Conservation (phyloP, 53 echinoderm and acorn worm species). For the Mesocentrotus franciscanus region DNA sequence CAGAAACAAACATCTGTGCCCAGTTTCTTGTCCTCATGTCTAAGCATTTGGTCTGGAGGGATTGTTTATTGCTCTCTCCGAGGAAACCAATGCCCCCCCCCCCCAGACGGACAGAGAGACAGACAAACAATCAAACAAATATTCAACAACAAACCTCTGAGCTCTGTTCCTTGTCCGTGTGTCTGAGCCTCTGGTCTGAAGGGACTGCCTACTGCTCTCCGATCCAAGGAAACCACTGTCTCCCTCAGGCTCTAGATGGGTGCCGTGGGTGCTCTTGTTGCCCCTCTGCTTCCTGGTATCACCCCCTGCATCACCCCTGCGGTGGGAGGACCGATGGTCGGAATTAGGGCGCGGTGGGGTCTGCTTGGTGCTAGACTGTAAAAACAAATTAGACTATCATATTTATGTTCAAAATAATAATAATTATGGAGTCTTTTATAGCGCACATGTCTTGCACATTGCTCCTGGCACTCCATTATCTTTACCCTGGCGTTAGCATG, state of each 20-base stretch:
- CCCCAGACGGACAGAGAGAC: too few relatives aligned
- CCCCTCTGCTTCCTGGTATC: conserved; percentile 18
- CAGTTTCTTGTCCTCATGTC: conserved; percentile 40
- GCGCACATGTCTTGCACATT: too few relatives aligned
- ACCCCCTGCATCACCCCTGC: conserved; percentile 34
- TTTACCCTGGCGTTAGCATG: too few relatives aligned
- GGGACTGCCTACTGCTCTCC: conserved; percentile 97
- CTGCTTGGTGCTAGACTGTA: conserved; percentile 35
- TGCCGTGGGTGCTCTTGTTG: not conserved
- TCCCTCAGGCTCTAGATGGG: conserved; percentile 69
- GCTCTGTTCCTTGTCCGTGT: conserved; percentile 56
- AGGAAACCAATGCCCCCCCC: too few relatives aligned
- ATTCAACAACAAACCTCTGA: not conserved
- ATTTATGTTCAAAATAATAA: too few relatives aligned
- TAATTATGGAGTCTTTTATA: too few relatives aligned
- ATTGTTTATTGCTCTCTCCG: conserved; percentile 87
- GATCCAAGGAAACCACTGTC: conserved; percentile 98
- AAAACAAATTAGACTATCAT: not conserved
- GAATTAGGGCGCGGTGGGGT: conserved; percentile 3
- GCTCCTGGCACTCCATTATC: too few relatives aligned
- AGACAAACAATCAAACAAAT: not conserved
- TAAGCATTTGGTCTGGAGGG: conserved; percentile 63
- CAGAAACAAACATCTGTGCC: not conserved
- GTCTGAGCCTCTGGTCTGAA: conserved; percentile 60
- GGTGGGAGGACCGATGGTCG: conserved; percentile 42